A percentile compares a stretch with the other conserved stretches of the same genome.
These are phyloP conservation scores for Nomada lathburiana DNA, from an alignment of 2,888 invertebrate genomes.

Conservation along the genomic window DNA sequence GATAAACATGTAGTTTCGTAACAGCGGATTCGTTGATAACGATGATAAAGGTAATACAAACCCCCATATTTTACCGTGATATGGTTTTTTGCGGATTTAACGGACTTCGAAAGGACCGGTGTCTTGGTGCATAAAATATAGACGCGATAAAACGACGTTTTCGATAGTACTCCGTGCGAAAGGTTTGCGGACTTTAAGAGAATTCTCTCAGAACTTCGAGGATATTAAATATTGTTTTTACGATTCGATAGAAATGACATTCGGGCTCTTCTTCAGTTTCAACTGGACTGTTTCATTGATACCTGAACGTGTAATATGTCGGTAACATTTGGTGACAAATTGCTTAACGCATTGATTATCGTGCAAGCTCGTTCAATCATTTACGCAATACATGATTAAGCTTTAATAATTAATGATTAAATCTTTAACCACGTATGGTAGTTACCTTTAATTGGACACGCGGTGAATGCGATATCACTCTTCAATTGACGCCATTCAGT, in stretches of 20 bases:
- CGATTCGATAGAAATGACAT: neutral
- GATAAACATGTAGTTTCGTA: slow-evolving; percentile 48
- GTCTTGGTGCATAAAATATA: slow-evolving; percentile 20
- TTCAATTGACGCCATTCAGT: no score
- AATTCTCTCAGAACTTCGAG: neutral
- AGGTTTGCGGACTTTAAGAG: neutral
- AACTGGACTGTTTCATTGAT: neutral
- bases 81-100: slow-evolving; percentile 1
- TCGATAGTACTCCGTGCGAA: neutral
- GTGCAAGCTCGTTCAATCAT: no score
- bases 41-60: slow-evolving; percentile 38
- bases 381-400: no score
- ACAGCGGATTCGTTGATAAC: slow-evolving; percentile 41
- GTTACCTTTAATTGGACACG: no score
- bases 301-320: no score
- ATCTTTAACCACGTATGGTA: no score
- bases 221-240: neutral
- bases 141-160: neutral
- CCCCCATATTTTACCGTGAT: slow-evolving; percentile 17
- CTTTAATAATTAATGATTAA: no score
- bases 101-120: slow-evolving; percentile 8
- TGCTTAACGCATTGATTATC: no score
- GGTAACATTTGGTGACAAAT: no score
- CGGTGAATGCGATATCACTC: no score
- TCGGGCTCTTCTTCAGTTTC: neutral